These are phyloP conservation scores for Torymus aiolomorphi DNA, from an alignment of 2,888 invertebrate species.

Conservation along the genomic window DNA sequence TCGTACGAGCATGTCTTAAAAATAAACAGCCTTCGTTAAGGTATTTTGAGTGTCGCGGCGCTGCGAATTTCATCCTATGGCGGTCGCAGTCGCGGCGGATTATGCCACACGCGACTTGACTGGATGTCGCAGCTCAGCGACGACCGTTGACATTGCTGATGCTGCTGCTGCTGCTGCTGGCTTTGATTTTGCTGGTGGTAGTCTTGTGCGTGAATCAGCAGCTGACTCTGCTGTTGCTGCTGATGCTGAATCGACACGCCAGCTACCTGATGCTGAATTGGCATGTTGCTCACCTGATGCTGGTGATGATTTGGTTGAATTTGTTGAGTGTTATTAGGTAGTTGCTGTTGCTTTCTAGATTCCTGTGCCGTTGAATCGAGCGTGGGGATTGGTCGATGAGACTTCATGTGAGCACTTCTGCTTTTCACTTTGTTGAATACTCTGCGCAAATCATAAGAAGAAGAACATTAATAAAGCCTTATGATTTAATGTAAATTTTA, in stretches of 20 bases:
- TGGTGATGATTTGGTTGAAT: conserved; percentile 59
- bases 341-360: conserved; percentile 76
- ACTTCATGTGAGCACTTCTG: conserved; percentile 99
- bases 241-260: conserved; percentile 60
- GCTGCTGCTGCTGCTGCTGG: conserved; percentile 66
- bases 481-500: too few relatives aligned
- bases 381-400: conserved; percentile 86
- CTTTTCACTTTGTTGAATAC: conserved; percentile 98
- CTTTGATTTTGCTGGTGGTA: conserved; percentile 62
- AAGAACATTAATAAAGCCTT: not conserved
- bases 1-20: conserved; percentile 8
- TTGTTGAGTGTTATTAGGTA: conserved; percentile 57
- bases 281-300: conserved; percentile 58
- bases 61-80: conserved; percentile 71
- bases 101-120: conserved; percentile 72
- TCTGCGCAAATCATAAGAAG: conserved; percentile 79
- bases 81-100: conserved; percentile 73
- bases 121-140: conserved; percentile 64
- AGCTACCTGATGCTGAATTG: conserved; percentile 55
- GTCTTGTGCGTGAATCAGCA: conserved; percentile 62
- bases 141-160: conserved; percentile 64
- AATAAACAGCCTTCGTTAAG: conserved; percentile 73
- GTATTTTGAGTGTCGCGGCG: conserved; percentile 72
- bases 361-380: conserved; percentile 88
- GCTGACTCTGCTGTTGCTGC: conserved; percentile 61